A percentile compares a stretch with the other conserved stretches of the same genome.
Conservation (phyloP, 2,113 vertebrate genomes). For the Pituophis catenifer region DNA sequence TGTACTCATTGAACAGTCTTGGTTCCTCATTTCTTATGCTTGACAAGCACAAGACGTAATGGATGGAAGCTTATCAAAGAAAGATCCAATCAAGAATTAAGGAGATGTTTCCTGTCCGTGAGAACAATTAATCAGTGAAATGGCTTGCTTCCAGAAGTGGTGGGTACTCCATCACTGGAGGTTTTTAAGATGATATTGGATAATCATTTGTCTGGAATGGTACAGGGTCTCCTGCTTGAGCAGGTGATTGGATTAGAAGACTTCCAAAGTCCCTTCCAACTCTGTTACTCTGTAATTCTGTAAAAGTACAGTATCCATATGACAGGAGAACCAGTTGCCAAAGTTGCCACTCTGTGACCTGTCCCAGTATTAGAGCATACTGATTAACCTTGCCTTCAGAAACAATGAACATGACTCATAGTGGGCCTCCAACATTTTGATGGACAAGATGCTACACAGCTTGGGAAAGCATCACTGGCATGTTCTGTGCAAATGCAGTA, state of each 20-base stretch:
- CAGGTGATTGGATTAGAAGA: neutral
- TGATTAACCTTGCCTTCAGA: neutral
- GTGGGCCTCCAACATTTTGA: neutral
- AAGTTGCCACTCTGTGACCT: neutral
- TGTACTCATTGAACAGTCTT: too few species aligned
- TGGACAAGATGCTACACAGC: neutral
- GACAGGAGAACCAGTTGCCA: neutral
- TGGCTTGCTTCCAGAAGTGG: too few species aligned
- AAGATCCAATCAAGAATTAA: too few species aligned
- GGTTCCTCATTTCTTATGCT: too few species aligned
- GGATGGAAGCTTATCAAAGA: too few species aligned
- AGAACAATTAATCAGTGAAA: too few species aligned
- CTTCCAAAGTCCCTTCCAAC: neutral
- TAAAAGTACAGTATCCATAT: neutral
- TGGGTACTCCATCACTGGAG: too few species aligned
- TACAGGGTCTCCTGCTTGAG: neutral
- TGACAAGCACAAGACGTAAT: too few species aligned
- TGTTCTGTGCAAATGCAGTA: neutral
- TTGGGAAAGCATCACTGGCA: neutral
- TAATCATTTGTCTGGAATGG: too few species aligned
- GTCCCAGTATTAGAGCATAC: neutral
- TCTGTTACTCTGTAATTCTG: neutral
- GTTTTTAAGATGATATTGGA: too few species aligned
- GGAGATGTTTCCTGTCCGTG: too few species aligned
- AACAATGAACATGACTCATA: neutral